phyloP scores from a whole-genome alignment of 2,113 vertebrate genomes.

The Hypocryptadius cinnamomeus region DNA sequence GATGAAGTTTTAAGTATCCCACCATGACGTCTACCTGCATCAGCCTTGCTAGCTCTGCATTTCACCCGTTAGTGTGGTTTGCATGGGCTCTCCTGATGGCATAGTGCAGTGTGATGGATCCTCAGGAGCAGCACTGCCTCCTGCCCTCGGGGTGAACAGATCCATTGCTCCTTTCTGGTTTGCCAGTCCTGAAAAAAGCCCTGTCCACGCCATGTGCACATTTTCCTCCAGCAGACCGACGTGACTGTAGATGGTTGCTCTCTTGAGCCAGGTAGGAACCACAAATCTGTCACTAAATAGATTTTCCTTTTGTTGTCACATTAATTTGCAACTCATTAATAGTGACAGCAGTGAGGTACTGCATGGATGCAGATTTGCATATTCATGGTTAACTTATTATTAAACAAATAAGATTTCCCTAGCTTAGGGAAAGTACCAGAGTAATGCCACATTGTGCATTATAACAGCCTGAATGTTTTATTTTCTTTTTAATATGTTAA shows the following conservation, averaged over 20 bases:
- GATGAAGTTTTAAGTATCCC: neutral
- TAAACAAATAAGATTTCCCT: slow-evolving; percentile 81
- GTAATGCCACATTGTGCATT: slow-evolving; percentile 73
- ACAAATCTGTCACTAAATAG: slow-evolving; percentile 73
- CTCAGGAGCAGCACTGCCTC: neutral
- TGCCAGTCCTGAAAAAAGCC: neutral
- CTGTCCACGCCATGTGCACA: neutral
- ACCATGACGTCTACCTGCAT: neutral
- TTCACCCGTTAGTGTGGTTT: neutral
- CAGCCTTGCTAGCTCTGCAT: neutral
- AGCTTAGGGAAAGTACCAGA: slow-evolving; percentile 70
- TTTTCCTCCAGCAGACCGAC: neutral
- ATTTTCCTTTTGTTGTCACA: slow-evolving; percentile 79
- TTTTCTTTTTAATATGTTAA: slow-evolving; percentile 75
- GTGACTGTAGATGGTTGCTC: neutral
- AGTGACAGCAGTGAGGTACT: slow-evolving; percentile 77
- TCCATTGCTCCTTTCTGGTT: neutral
- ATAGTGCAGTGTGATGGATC: neutral
- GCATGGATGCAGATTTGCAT: slow-evolving; percentile 73
- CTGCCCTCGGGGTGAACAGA: neutral
- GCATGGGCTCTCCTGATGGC: neutral
- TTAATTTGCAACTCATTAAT: slow-evolving; percentile 83
- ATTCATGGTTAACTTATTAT: slow-evolving; percentile 80
- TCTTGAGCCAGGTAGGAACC: slow-evolving; percentile 70
- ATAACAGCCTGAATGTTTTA: slow-evolving; percentile 70